phyloP scores from a whole-genome alignment of 35 echinoderm and acorn worm species.

The Nesometra sesokonis region DNA sequence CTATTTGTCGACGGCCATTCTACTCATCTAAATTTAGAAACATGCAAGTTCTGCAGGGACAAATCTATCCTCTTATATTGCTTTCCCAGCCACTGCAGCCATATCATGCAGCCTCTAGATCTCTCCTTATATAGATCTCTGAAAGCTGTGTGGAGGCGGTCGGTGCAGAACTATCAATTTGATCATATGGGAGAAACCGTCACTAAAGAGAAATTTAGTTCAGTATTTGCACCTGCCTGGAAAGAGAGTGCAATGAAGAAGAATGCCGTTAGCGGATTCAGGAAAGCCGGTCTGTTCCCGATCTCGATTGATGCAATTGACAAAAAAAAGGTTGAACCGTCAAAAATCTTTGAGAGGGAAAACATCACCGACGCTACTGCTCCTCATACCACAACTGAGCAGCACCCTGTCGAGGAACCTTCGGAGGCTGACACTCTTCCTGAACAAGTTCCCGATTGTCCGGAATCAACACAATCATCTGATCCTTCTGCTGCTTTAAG shows the following conservation, averaged over 20 bases:
- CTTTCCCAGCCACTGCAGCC: slow-evolving; percentile 36
- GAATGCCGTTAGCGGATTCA: neutral
- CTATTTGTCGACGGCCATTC: neutral
- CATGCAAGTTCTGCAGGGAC: slow-evolving; percentile 27
- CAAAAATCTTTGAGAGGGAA: too few species aligned
- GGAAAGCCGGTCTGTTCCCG: too few species aligned
- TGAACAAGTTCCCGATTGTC: too few species aligned
- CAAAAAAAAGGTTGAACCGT: too few species aligned
- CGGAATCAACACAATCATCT: neutral
- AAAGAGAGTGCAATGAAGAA: slow-evolving; percentile 3
- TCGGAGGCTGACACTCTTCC: too few species aligned
- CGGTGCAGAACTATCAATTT: slow-evolving; percentile 25
- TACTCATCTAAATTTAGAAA: neutral
- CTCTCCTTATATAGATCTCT: slow-evolving; percentile 36
- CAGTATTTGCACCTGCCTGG: slow-evolving; percentile 38
- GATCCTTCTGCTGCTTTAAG: neutral
- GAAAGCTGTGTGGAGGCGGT: slow-evolving; percentile 32
- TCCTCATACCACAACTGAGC: neutral
- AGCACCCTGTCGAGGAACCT: too few species aligned
- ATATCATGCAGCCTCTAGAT: slow-evolving; percentile 67
- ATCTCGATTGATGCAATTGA: too few species aligned
- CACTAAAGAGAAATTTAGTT: slow-evolving; percentile 38
- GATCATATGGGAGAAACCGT: slow-evolving; percentile 39
- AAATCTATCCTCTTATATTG: slow-evolving; percentile 36
- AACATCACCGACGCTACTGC: neutral